A percentile compares a stretch with the other conserved stretches of the same genome.
Conservation (phyloP, 23 tunicate species). For the Aplidium turbinatum region DNA sequence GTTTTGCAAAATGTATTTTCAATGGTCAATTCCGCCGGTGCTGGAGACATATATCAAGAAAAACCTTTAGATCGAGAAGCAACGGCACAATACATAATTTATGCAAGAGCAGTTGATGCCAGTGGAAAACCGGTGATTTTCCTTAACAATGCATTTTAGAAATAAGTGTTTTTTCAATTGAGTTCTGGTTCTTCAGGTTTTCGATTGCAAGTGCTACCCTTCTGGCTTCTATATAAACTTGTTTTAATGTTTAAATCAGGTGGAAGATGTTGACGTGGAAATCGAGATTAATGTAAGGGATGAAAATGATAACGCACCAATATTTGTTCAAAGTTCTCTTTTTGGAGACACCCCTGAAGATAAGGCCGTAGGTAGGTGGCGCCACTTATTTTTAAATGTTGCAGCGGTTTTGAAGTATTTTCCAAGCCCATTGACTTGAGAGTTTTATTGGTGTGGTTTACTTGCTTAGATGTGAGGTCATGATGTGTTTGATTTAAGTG, state of each 20-base stretch:
- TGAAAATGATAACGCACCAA: constrained; percentile 66
- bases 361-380: constrained; percentile 24
- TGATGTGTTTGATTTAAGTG: no score
- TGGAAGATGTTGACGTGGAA: background rate
- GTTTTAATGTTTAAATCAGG: no score
- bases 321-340: constrained; percentile 40
- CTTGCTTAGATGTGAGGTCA: no score
- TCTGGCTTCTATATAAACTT: background rate
- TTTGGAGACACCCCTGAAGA: constrained; percentile 53
- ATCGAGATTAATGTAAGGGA: constrained; percentile 42
- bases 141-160: background rate
- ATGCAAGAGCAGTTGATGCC: constrained; percentile 35
- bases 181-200: background rate
- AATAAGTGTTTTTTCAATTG: background rate
- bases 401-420: no score
- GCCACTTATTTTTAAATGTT: no score
- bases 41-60: constrained; percentile 6
- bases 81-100: background rate
- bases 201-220: background rate
- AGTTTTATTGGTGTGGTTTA: no score
- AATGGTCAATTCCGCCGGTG: background rate
- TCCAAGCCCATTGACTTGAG: no score
- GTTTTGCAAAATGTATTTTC: constrained; percentile 3
- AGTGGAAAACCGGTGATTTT: constrained; percentile 7
- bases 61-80: constrained; percentile 58